phyloP scores from a whole-genome alignment of 2,888 invertebrate species.

The Brassicogethes aeneus region DNA sequence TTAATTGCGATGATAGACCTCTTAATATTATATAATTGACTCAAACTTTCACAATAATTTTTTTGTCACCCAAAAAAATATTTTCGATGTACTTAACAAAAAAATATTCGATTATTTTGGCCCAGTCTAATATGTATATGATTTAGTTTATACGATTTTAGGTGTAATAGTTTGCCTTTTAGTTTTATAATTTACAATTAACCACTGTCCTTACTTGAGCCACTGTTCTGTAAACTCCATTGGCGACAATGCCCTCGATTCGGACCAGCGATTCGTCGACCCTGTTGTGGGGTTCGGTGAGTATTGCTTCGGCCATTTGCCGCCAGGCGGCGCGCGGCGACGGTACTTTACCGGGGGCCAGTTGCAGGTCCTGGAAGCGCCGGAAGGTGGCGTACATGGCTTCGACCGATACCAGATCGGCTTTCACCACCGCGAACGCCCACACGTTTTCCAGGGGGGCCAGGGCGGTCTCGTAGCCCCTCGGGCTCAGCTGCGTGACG shows the following conservation, averaged over 20 bases:
- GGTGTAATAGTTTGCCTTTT: too few relatives aligned
- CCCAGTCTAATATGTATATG: too few relatives aligned
- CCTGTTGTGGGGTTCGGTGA: conserved; percentile 53
- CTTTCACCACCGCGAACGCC: conserved; percentile 55
- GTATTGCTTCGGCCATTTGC: conserved; percentile 56
- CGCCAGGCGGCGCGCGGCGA: conserved; percentile 47
- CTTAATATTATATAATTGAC: too few relatives aligned
- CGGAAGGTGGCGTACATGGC: conserved; percentile 60
- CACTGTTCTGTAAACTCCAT: conserved; percentile 56
- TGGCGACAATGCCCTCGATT: conserved; percentile 53
- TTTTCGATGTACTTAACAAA: too few relatives aligned
- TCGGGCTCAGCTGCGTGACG: too few relatives aligned
- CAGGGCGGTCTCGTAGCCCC: conserved; percentile 20
- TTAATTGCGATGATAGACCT: too few relatives aligned
- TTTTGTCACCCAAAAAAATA: too few relatives aligned
- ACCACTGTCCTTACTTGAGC: too few relatives aligned
- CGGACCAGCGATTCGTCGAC: conserved; percentile 49
- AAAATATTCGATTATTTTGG: too few relatives aligned
- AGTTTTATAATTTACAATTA: not conserved
- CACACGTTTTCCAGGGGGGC: conserved; percentile 42
- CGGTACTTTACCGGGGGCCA: conserved; percentile 31
- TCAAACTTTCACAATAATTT: too few relatives aligned
- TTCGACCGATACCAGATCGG: conserved; percentile 53
- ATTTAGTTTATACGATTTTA: too few relatives aligned
- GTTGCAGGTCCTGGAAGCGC: conserved; percentile 45